These are phyloP conservation scores for Anarsia innoxiella DNA, from an alignment of 2,888 invertebrate species.

Conservation along the genomic window DNA sequence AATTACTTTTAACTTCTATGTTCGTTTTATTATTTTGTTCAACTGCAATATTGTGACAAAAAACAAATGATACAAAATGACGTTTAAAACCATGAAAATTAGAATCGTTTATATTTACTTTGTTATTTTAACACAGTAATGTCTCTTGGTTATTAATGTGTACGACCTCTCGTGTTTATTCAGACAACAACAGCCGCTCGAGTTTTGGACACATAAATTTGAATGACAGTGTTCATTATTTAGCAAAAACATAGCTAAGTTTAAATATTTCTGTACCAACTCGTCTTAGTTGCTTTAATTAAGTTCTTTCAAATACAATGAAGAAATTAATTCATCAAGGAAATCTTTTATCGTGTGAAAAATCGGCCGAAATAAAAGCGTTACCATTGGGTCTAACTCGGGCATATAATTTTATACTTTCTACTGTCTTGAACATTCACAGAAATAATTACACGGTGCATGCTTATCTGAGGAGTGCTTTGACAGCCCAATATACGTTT, in stretches of 20 bases:
- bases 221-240: too few species aligned
- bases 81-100: too few species aligned
- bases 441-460: slow-evolving; percentile 56
- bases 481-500: slow-evolving; percentile 61
- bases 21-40: too few species aligned
- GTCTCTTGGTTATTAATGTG: slow-evolving; percentile 11
- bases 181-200: slow-evolving; percentile 4
- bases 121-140: slow-evolving; percentile 8
- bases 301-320: slow-evolving; percentile 40
- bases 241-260: too few species aligned
- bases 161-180: slow-evolving; percentile 7
- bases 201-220: slow-evolving; percentile 4
- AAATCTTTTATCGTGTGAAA: slow-evolving; percentile 58
- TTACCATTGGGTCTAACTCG: slow-evolving; percentile 38
- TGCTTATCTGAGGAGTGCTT: slow-evolving; percentile 49
- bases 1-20: too few species aligned
- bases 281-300: slow-evolving; percentile 6
- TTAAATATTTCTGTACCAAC: slow-evolving; percentile 8
- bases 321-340: slow-evolving; percentile 45
- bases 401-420: slow-evolving; percentile 64
- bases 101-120: too few species aligned
- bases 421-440: slow-evolving; percentile 45
- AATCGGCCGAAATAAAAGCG: slow-evolving; percentile 34
- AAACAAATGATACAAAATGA: too few species aligned
- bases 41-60: too few species aligned